Evolutionary conservation across 2,113 vertebrate genomes (phyloP), one percentile per base, ranked within the genome.

Genomic region (Ceratotherium simum): DNA sequence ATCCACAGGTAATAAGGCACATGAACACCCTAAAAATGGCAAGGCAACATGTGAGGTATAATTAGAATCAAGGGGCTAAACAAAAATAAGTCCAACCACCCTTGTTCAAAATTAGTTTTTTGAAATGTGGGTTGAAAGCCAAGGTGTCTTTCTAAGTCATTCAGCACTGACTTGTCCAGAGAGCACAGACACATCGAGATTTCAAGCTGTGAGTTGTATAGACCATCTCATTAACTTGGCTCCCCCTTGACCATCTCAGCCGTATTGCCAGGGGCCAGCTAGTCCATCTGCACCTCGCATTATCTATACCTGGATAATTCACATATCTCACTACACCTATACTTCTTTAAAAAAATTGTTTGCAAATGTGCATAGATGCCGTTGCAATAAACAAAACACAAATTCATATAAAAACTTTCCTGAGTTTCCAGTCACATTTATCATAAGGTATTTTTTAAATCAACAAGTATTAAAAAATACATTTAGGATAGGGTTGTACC

Each of bases 301-400:
- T 54, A 17, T 51, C 39, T 69, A 29, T 29, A 14, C 73, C 31
- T 67, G 62, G n/a, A 12, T 79, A 39, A 79, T 42, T 25, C 20
- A 1, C 0, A 20, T 29, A 79, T 20, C 31, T 95, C 31, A 33
- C 8, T 64, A 48, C 60, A 87, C 29, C 8, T 8, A 9, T 2
- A n/a, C 16, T 54, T n/a, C 31, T 73, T 82, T 39, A 51, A 13
- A 75, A 51, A 42, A 7, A 27, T 0, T 20, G 70, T 70, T 82
- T 94, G 25, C 64, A 80, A 48, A 76, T 25, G 4, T 46, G 46
- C 23, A 31, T 60, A 65, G n/a, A 83, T 87, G 27, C 8, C 69
- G 4, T 75, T 90, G 39, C 39, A 90, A 86, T 54, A 72, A 58
- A 31, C 91, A 65, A 91, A 91, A 93, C 27, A 39, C 42, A 79